Evolutionary conservation across 2,797 vertebrate species (phyloP), one percentile per base, ranked within the genome.

Genomic region (Peromyscus aztecus): DNA sequence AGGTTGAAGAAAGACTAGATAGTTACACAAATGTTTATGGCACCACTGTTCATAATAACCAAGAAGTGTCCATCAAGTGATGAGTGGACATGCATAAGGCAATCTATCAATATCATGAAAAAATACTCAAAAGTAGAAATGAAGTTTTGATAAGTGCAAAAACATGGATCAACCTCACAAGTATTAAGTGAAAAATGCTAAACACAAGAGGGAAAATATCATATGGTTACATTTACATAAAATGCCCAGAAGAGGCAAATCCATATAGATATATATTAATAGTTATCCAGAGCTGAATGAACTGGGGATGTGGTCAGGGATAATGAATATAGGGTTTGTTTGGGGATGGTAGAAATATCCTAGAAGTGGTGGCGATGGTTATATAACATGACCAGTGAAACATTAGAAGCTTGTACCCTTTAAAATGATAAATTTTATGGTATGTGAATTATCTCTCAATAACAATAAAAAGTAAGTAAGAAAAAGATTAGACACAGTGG

Each of bases 391-490:
- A 65, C 59, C n/a, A 81, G 75, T 87, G 23, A 88, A 95, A 83
- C 55, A 55, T 63, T 84, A 69, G 43, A 76, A 73, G 29, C 76
- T 61, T 88, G 21, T 90, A 76, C 61, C 73, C 23, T 92, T 94
- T 55, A 46, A 84, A 95, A 95, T 63, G 24, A 29, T 84, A 65
- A 76, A 4, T 83, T 55, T 73, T 57, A 29, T 71, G 23, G n/a
- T 55, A 43, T 75, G 29, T 93, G 49, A 86, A 83, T 90, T 95
- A n/a, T 82, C 92, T 65, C 43, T 96, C 75, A 78, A 83, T 82
- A 90, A 76, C 75, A 88, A 85, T 78, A 63, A 82, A 52, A 46
- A 76, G 37, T 8, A 16, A 67, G 23, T 76, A 49, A 23, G 40
- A 85, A 23, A 61, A 78, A 57, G 52, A 82, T 57, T 95, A n/a